A percentile compares a stretch with the other conserved stretches of the same genome.
Conservation (phyloP, 2,113 vertebrate species). For the Chamaea fasciata region DNA sequence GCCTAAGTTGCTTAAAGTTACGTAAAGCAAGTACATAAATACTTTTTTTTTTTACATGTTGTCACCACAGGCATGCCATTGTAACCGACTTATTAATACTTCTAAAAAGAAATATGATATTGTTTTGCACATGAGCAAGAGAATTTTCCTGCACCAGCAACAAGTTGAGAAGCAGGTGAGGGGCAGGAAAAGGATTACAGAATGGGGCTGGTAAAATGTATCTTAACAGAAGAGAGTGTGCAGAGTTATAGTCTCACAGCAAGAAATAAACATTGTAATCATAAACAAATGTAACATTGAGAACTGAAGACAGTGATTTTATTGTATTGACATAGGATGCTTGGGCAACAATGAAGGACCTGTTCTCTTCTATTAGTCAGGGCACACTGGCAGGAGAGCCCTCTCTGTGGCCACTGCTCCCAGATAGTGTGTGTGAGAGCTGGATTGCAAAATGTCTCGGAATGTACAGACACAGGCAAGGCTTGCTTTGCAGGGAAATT, state of each 20-base stretch:
- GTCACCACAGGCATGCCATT: not conserved
- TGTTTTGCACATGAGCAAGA: not conserved
- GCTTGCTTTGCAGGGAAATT: not conserved
- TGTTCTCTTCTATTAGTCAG: not conserved
- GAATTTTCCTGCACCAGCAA: not conserved
- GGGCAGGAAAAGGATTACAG: not conserved
- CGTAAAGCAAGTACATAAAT: not conserved
- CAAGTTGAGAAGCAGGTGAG: not conserved
- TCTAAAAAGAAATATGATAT: not conserved
- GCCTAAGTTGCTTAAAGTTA: not conserved
- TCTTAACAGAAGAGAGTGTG: not conserved
- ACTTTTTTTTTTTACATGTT: not conserved
- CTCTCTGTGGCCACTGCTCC: not conserved
- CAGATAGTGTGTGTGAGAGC: not conserved
- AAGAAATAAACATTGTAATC: constrained; percentile 39
- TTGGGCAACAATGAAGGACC: not conserved
- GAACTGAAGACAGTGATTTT: constrained; percentile 39
- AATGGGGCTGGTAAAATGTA: not conserved
- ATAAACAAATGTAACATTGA: constrained; percentile 41
- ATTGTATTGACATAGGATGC: not conserved
- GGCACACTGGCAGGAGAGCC: not conserved
- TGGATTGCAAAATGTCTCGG: not conserved
- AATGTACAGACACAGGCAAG: not conserved
- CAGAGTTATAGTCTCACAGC: not conserved
- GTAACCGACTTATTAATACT: not conserved